Evolutionary conservation across 2,888 invertebrate genomes (phyloP).

Genomic region (Limnephilus marmoratus): DNA sequence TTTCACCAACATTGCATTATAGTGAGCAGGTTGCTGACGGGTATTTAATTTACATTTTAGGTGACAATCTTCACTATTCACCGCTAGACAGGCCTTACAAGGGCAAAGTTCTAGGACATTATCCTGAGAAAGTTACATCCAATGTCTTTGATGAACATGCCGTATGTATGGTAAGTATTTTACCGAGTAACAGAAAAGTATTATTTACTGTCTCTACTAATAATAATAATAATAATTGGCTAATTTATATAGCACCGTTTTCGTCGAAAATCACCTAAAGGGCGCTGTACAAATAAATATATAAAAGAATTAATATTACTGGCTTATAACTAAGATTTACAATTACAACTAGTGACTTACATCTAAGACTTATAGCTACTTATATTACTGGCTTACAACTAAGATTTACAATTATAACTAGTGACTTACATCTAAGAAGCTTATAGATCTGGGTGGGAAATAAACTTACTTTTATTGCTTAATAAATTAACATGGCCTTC

Average conservation of each 20-base stretch:
- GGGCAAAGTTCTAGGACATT: constrained; percentile 94
- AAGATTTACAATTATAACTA: too few species aligned
- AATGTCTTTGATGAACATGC: constrained; percentile 97
- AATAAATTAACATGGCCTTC: not conserved
- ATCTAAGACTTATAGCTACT: too few species aligned
- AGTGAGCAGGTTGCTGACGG: not conserved
- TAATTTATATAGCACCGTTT: too few species aligned
- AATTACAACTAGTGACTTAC: too few species aligned
- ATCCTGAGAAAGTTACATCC: constrained; percentile 92
- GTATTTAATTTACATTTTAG: constrained; percentile 74
- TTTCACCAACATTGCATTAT: not conserved
- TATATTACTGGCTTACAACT: too few species aligned
- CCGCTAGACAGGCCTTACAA: constrained; percentile 97
- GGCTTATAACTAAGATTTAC: too few species aligned
- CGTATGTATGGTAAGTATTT: constrained; percentile 92
- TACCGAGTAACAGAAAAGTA: not conserved
- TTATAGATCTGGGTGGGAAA: not conserved
- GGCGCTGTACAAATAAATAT: too few species aligned
- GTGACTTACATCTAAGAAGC: too few species aligned
- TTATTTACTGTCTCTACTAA: not conserved
- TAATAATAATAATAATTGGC: too few species aligned
- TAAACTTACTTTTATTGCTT: not conserved
- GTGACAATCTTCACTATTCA: constrained; percentile 90
- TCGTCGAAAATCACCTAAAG: too few species aligned
- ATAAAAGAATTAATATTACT: too few species aligned